phyloP scores from a whole-genome alignment of 2,888 invertebrate species.

The Blastobasis lacticolella region DNA sequence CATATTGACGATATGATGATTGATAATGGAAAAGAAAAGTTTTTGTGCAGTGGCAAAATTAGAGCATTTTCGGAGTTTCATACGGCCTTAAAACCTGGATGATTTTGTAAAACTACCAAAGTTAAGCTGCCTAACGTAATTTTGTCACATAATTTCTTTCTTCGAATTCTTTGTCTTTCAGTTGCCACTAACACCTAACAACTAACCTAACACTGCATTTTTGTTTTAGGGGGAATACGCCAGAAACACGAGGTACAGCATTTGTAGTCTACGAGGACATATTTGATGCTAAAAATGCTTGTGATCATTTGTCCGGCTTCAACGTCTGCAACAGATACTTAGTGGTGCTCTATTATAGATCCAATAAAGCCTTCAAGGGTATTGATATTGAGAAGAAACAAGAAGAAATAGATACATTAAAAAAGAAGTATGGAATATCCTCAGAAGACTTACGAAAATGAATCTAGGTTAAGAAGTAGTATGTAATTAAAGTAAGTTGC shows the following conservation, averaged over 20 bases:
- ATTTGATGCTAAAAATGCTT: constrained; percentile 99
- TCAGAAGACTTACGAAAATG: constrained; percentile 68
- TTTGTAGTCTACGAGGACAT: constrained; percentile 99
- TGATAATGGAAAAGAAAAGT: too few species aligned
- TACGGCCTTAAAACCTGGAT: too few species aligned
- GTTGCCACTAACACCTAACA: too few species aligned
- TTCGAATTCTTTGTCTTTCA: too few species aligned
- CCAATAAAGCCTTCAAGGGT: constrained; percentile 96
- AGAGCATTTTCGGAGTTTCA: too few species aligned
- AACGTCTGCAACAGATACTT: constrained; percentile 99
- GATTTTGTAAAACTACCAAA: too few species aligned
- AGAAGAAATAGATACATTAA: constrained; percentile 95
- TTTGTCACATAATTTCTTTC: too few species aligned
- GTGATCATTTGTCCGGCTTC: constrained; percentile 98
- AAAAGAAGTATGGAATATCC: constrained; percentile 92
- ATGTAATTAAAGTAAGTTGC: too few species aligned
- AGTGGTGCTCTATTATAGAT: constrained; percentile 98
- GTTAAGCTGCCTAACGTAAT: too few species aligned
- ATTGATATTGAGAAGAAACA: constrained; percentile 96
- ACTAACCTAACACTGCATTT: constrained; percentile 2
- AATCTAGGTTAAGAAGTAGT: too few species aligned
- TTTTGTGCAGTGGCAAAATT: too few species aligned
- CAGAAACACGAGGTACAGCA: constrained; percentile 98
- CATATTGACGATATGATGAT: too few species aligned
- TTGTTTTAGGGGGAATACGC: constrained; percentile 90